Conservation (phyloP, 2,797 vertebrate genomes). For the Aselliscus stoliczkanus region DNA sequence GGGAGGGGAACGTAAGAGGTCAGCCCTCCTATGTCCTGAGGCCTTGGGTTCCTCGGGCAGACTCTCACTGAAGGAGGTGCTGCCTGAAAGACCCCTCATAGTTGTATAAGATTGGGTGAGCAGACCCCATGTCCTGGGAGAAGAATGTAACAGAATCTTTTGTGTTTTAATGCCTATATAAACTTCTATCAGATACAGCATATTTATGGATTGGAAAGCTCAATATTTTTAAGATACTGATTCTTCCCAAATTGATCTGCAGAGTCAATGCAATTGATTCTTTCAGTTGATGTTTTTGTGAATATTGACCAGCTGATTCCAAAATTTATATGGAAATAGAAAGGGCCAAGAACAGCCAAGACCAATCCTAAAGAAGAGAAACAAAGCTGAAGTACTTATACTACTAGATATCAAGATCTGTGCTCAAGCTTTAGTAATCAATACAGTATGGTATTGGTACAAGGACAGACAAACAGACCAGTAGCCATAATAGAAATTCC, state of each 20-base stretch:
- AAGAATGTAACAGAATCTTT: background rate
- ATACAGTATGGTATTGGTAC: background rate
- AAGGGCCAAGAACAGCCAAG: background rate
- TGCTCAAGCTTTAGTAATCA: background rate
- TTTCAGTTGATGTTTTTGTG: background rate
- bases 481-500: background rate
- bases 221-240: background rate
- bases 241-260: background rate
- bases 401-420: background rate
- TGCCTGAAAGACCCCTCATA: background rate
- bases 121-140: background rate
- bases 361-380: background rate
- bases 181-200: background rate
- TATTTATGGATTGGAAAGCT: background rate
- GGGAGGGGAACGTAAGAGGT: background rate
- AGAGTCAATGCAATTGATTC: background rate
- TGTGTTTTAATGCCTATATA: background rate
- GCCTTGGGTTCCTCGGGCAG: background rate
- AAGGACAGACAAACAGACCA: background rate
- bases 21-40: background rate
- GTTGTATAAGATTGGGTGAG: background rate
- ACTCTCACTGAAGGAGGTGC: background rate
- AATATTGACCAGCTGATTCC: background rate
- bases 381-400: background rate
- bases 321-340: background rate